Base-by-base conservation (phyloP, 2,113 vertebrate species). In the Pantherophis guttatus region DNA sequence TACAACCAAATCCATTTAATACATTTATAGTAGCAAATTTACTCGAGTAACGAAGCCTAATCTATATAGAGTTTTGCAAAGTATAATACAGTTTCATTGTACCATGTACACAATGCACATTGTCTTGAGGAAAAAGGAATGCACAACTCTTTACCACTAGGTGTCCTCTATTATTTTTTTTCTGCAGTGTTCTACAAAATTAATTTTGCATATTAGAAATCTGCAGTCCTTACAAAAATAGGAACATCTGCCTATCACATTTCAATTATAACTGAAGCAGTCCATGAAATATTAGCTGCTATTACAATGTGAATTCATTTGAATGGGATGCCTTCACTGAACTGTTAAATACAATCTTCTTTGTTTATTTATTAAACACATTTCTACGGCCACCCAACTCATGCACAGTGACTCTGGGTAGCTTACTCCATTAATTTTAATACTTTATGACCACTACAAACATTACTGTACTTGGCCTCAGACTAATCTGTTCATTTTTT, bases 111-210 rank as follows among this genome's bases (percentile, higher is more conserved):
- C 52, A 75, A 58, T 29, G n/a, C 5, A 91, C n/a, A 2, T 88
- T 29, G 62, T 29, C 39, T 87, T 55, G 23, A 53, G n/a, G 33
- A 88, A 33, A 90, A 39, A 17, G 59, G 87, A 70, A 62, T 89
- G 88, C 91, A 70, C 65, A 53, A 9, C 9, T 57, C 23, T 62
- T 6, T 13, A 91, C 96, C 97, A 95, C 96, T 95, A 97, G 97
- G 86, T 94, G 96, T 96, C 96, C 88, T 85, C 94, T 95, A 87
- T 59, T 92, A 94, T 39, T 59, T 55, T 15, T 10, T 70, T 55
- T 50, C 65, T 52, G 90, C 12, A 52, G 13, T 48, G 1, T 57
- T 59, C 12, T 29, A 62, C 70, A 62, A 81, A 13, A 57, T 52
- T 9, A 54, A 75, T 33, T 91, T 50, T 39, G 2, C 1, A 21